Evolutionary conservation across 2,113 vertebrate species (phyloP), one percentile per base, ranked within the genome.

Genomic region (Percina caprodes): DNA sequence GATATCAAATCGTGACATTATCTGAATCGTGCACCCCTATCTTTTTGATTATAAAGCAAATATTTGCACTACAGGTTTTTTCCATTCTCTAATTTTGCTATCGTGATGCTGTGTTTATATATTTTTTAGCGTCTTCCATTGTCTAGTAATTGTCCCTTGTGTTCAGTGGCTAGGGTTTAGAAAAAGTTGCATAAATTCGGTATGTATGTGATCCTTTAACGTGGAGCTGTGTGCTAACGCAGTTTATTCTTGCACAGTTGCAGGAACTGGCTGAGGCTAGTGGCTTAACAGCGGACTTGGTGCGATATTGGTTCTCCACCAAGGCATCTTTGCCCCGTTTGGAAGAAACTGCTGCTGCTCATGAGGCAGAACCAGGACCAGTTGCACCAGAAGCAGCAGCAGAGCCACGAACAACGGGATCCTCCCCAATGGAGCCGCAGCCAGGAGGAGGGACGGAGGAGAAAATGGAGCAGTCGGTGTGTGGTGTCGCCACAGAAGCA

Each of bases 271-370:
- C 94, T 0, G 93, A 96, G 79, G 92, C 91, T 54, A 95, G 96
- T 48, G 94, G 95, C 60, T 94, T 99, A 91, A 95, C 94, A 4
- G 30, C 94, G 23, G 96, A 96, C 87, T 93, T 98, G 90, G 95
- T 99, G 59, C 95, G 94, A 69, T 91, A 95, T 35, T 99, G 97
- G 98, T 97, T 99, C 78, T 92, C 94, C 0, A 93, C 78, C 26
- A 92, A 87, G 30, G 79, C 73, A 3, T 15, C 81, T 59, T 68
- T 23, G 30, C 65, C 69, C 13, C 75, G 26, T 13, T 23, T 8
- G 12, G 86, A 89, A 35, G 81, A 61, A 56, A 59, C 26, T 4
- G 60, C 78, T 18, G 62, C 67, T 10, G 52, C 74, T 65, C 72
- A 67, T 0, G 68, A 8, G 12, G 62, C 62, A 16, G 84, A 23